These are phyloP conservation scores for Notolabrus celidotus DNA, from an alignment of 2,797 vertebrate species.

Conservation along the genomic window DNA sequence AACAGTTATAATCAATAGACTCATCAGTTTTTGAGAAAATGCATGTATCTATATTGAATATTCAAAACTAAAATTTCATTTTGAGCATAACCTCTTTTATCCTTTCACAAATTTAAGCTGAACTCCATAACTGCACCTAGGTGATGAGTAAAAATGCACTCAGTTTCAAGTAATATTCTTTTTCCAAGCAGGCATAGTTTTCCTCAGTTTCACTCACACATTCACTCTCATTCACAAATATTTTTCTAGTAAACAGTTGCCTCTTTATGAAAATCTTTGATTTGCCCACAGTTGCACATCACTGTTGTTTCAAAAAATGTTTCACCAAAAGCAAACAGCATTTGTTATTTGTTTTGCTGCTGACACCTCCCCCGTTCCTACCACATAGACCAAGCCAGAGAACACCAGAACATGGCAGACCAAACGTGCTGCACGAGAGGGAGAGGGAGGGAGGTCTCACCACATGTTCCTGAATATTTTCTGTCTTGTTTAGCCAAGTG, in stretches of 20 bases:
- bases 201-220: no score
- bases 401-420: constrained; percentile 76
- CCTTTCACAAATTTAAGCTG: no score
- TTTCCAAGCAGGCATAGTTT: no score
- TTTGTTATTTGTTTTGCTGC: constrained; percentile 74
- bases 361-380: constrained; percentile 60
- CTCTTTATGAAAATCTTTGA: constrained; percentile 21
- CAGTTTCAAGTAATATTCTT: no score
- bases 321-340: constrained; percentile 70
- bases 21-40: no score
- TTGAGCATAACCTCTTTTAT: no score
- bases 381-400: constrained; percentile 71
- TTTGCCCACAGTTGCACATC: constrained; percentile 25
- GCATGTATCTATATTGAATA: no score
- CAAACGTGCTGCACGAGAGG: not conserved
- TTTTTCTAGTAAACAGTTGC: not conserved
- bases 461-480: constrained; percentile 49
- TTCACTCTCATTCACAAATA: no score
- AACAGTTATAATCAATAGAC: no score
- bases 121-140: no score
- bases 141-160: no score
- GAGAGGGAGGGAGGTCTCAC: constrained; percentile 13
- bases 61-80: no score
- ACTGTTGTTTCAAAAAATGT: constrained; percentile 17
- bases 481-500: constrained; percentile 31